Conservation (phyloP, 2,888 invertebrate genomes). For the Epinotia nisella region DNA sequence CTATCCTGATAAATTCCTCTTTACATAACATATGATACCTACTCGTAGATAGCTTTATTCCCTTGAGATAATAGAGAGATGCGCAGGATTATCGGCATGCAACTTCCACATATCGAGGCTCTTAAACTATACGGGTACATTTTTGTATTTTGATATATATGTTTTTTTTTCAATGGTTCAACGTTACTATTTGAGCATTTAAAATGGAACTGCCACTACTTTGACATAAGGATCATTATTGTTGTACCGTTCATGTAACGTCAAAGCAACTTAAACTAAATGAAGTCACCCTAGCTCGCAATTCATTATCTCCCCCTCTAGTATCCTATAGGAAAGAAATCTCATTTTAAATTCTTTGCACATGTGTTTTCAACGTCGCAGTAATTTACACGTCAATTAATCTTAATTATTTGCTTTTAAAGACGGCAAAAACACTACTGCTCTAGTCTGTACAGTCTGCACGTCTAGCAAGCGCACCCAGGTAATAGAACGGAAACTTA, state of each 20-base stretch:
- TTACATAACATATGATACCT: too few relatives aligned
- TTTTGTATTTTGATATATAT: too few relatives aligned
- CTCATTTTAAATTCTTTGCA: not conserved
- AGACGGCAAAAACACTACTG: not conserved
- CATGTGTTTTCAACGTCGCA: not conserved
- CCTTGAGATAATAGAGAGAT: not conserved
- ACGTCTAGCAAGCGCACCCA: not conserved
- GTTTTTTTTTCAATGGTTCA: too few relatives aligned
- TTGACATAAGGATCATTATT: not conserved
- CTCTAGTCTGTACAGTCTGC: slow-evolving; percentile 1
- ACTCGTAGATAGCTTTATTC: not conserved
- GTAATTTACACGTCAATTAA: not conserved
- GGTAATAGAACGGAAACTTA: not conserved
- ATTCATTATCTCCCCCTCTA: not conserved
- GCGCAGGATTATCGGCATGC: too few relatives aligned
- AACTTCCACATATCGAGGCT: too few relatives aligned
- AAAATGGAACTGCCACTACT: not conserved
- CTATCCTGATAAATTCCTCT: too few relatives aligned
- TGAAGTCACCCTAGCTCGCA: slow-evolving; percentile 2
- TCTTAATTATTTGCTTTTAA: not conserved
- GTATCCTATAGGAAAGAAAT: not conserved
- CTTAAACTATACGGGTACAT: too few relatives aligned
- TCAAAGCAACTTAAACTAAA: not conserved
- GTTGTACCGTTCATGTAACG: not conserved
- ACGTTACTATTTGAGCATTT: too few relatives aligned